phyloP scores from a whole-genome alignment of 1,140 invertebrate genomes.

The Megathymus violae region DNA sequence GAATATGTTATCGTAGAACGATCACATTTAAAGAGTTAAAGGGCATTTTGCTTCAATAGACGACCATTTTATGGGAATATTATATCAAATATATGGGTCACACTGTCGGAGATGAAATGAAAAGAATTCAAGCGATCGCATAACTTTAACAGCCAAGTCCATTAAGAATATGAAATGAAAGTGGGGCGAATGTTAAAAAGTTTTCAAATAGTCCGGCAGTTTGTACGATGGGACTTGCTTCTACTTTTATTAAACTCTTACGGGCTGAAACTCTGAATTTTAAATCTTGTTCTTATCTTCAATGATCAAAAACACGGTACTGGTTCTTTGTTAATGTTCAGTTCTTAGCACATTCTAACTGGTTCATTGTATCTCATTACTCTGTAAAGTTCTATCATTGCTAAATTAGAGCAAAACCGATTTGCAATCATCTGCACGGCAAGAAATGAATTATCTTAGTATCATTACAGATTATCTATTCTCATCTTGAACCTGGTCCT shows the following conservation, averaged over 20 bases:
- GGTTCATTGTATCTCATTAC: too few relatives aligned
- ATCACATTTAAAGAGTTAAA: conserved; percentile 19
- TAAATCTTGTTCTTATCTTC: conserved; percentile 31
- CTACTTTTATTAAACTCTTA: conserved; percentile 44
- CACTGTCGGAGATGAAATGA: conserved; percentile 44
- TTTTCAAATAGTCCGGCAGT: conserved; percentile 50
- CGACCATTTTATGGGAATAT: conserved; percentile 26
- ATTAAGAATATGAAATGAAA: conserved; percentile 66
- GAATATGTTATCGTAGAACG: conserved; percentile 8
- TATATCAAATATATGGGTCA: conserved; percentile 41
- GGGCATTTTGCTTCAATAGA: conserved; percentile 20
- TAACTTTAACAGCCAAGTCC: conserved; percentile 54
- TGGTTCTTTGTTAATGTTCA: not conserved
- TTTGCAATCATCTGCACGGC: too few relatives aligned
- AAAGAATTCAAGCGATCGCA: conserved; percentile 48
- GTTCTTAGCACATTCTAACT: not conserved
- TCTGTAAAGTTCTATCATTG: too few relatives aligned
- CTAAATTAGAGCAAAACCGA: too few relatives aligned
- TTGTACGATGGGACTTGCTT: conserved; percentile 50
- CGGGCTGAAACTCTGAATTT: conserved; percentile 27
- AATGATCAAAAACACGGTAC: not conserved
- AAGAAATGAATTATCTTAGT: too few relatives aligned
- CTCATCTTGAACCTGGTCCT: too few relatives aligned
- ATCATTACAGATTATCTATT: too few relatives aligned
- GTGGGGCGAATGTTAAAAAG: conserved; percentile 57